Evolutionary conservation across 2,113 vertebrate genomes (phyloP).

Genomic region (Chiloscyllium plagiosum): DNA sequence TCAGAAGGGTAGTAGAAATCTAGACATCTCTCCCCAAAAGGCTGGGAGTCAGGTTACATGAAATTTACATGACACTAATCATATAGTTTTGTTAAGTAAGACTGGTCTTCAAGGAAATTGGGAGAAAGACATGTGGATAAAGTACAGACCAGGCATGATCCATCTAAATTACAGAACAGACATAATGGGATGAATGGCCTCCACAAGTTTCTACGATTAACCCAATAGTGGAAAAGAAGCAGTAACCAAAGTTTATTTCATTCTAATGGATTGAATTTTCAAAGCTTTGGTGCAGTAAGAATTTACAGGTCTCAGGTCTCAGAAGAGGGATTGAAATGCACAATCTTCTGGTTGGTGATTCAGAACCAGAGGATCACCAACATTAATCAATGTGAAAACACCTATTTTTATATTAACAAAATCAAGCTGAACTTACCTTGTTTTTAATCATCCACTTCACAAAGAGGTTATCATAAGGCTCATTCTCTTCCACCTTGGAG

Average conservation of each 20-base stretch:
- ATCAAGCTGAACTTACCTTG: slow-evolving; percentile 63
- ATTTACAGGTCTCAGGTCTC: not conserved
- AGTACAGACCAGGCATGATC: not conserved
- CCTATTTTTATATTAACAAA: not conserved
- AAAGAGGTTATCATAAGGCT: slow-evolving; percentile 89
- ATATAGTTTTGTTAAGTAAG: not conserved
- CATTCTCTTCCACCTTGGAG: slow-evolving; percentile 60
- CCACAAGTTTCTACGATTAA: not conserved
- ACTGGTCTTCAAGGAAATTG: not conserved
- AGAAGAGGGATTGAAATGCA: not conserved
- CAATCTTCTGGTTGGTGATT: not conserved
- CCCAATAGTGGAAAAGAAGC: not conserved
- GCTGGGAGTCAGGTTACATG: no score
- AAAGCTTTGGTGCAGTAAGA: not conserved
- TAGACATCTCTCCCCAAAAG: no score
- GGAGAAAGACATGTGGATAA: not conserved
- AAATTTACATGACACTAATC: no score
- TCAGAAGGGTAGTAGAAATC: no score
- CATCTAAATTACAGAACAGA: no score
- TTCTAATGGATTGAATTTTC: not conserved
- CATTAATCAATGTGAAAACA: no score
- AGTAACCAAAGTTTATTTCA: not conserved
- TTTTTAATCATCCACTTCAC: slow-evolving; percentile 92
- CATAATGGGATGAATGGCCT: not conserved
- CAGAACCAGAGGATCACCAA: not conserved